Conservation (phyloP, 1,140 invertebrate species). For the Cydia pomonella region DNA sequence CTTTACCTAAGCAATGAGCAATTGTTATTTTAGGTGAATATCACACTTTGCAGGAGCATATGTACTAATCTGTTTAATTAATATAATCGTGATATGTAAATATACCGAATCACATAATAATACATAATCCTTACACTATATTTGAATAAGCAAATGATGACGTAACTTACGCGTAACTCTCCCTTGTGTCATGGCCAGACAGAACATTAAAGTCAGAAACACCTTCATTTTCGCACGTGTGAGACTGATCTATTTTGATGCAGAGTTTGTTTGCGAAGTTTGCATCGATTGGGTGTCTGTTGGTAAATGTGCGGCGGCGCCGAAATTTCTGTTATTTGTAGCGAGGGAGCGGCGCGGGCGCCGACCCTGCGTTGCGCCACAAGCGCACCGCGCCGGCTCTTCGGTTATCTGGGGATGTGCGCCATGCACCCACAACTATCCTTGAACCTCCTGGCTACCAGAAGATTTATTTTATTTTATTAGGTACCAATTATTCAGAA, state of each 20-base stretch:
- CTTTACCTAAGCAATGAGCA: too few species aligned
- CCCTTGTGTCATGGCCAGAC: slow-evolving; percentile 46
- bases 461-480: neutral
- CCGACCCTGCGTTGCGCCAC: slow-evolving; percentile 44
- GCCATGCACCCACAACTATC: neutral
- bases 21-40: too few species aligned
- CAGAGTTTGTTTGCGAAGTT: slow-evolving; percentile 26
- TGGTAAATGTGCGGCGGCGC: slow-evolving; percentile 56
- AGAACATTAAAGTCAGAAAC: slow-evolving; percentile 48
- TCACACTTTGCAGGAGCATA: too few species aligned
- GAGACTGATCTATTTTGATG: slow-evolving; percentile 16
- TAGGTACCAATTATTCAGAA: neutral
- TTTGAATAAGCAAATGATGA: slow-evolving; percentile 30
- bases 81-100: neutral
- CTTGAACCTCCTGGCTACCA: too few species aligned
- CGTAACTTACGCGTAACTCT: slow-evolving; percentile 62
- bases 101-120: slow-evolving; percentile 33
- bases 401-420: neutral
- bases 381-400: neutral
- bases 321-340: slow-evolving; percentile 66
- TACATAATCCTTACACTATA: slow-evolving; percentile 33
- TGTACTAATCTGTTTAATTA: too few species aligned
- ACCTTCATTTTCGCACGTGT: slow-evolving; percentile 52
- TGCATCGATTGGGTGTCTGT: slow-evolving; percentile 43
- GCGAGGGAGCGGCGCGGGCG: slow-evolving; percentile 46